Percentiles rank a stretch among this genome's conserved stretches.
These are phyloP conservation scores for Cactoblastis cactorum DNA, from an alignment of 2,888 invertebrate species.

Conservation along the genomic window DNA sequence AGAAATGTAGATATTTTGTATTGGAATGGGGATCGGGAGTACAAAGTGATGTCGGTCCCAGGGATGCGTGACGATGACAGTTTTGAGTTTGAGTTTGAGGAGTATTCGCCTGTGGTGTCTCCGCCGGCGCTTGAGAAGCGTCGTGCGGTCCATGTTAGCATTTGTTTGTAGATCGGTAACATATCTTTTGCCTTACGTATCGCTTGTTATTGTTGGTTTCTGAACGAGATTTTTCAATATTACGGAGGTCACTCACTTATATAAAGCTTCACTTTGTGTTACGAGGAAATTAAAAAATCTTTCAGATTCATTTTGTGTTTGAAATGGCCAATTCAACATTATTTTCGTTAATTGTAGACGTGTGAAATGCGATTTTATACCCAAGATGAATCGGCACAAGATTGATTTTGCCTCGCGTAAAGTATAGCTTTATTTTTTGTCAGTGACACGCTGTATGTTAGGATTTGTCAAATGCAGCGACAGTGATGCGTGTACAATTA, in stretches of 20 bases:
- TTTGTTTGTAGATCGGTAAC: slow-evolving; percentile 36
- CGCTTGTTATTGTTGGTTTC: slow-evolving; percentile 30
- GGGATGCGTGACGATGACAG: slow-evolving; percentile 24
- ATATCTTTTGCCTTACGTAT: slow-evolving; percentile 43
- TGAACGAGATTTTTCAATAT: neutral
- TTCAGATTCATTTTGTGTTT: too few relatives aligned
- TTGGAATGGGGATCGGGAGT: slow-evolving; percentile 39
- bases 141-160: slow-evolving; percentile 19
- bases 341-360: neutral
- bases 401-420: neutral
- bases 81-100: slow-evolving; percentile 21
- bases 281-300: too few relatives aligned
- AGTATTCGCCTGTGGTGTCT: slow-evolving; percentile 29
- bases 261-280: neutral
- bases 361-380: neutral
- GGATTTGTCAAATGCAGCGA: neutral
- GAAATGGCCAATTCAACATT: neutral
- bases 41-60: slow-evolving; percentile 35
- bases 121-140: slow-evolving; percentile 18
- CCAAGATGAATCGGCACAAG: neutral
- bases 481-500: neutral
- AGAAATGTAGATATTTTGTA: slow-evolving; percentile 56
- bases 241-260: neutral
- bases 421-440: neutral
- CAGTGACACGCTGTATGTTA: neutral